These are phyloP conservation scores for Antechinus stuartii DNA, from an alignment of 2,113 vertebrate species.

Conservation along the genomic window DNA sequence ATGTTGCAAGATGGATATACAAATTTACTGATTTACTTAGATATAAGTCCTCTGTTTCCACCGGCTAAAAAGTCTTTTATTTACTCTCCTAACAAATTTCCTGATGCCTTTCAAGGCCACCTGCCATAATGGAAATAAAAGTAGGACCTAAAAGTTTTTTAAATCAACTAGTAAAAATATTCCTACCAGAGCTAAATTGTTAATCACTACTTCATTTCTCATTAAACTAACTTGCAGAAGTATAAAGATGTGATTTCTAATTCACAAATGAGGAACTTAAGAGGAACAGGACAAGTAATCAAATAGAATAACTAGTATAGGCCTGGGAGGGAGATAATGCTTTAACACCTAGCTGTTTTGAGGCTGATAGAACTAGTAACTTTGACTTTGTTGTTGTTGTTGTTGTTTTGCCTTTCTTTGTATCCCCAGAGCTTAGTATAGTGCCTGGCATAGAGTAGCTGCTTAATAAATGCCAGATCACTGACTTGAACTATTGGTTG, in stretches of 20 bases:
- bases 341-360: neutral
- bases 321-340: neutral
- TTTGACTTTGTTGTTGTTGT: neutral
- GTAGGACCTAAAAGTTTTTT: neutral
- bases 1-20: neutral
- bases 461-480: neutral
- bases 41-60: neutral
- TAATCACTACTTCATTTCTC: neutral
- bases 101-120: neutral
- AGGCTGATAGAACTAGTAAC: neutral
- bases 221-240: neutral
- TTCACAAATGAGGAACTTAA: constrained; percentile 14
- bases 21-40: too few relatives aligned
- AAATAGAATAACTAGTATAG: neutral
- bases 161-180: neutral
- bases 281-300: neutral
- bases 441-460: neutral
- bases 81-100: neutral
- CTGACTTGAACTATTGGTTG: neutral
- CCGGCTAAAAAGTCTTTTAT: neutral
- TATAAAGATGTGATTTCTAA: neutral
- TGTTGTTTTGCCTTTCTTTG: neutral
- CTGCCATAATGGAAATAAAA: neutral
- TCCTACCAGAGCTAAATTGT: neutral
- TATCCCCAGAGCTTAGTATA: neutral